These are phyloP conservation scores for Adineta ricciae DNA, from an alignment of 2,888 invertebrate genomes.

Conservation along the genomic window DNA sequence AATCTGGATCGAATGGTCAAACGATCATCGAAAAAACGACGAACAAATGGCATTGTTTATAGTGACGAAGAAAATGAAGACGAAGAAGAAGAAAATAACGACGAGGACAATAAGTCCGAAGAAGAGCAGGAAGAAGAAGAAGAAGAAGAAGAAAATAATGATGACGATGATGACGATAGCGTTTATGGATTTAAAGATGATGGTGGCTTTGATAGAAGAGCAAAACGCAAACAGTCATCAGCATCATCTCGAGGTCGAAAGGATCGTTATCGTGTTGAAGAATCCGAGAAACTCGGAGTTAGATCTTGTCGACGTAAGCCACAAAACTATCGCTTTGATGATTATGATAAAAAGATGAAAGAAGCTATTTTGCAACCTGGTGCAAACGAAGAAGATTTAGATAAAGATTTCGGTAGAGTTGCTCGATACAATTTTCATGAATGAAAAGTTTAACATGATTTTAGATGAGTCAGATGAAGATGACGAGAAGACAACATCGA, in stretches of 20 bases:
- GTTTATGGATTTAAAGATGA: neutral
- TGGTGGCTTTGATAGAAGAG: neutral
- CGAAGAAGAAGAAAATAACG: neutral
- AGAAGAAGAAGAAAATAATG: neutral
- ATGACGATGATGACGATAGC: too few relatives aligned
- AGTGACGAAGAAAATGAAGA: conserved; percentile 1
- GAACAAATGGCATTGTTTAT: neutral
- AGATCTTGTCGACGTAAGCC: neutral
- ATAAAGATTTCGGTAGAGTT: neutral
- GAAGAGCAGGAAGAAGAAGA: neutral
- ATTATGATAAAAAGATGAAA: conserved; percentile 17
- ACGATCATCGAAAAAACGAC: neutral
- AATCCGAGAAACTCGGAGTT: neutral
- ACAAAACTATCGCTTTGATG: conserved; percentile 10
- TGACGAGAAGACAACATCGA: neutral
- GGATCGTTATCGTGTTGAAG: neutral
- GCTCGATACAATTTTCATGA: too few relatives aligned
- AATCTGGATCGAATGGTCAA: neutral
- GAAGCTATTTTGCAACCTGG: neutral
- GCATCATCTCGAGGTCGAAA: neutral
- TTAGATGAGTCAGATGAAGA: neutral
- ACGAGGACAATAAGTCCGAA: neutral
- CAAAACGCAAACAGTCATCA: neutral
- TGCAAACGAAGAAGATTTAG: neutral
- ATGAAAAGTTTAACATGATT: neutral